phyloP scores from a whole-genome alignment of 2,113 vertebrate genomes.

The Pseudopodoces humilis region DNA sequence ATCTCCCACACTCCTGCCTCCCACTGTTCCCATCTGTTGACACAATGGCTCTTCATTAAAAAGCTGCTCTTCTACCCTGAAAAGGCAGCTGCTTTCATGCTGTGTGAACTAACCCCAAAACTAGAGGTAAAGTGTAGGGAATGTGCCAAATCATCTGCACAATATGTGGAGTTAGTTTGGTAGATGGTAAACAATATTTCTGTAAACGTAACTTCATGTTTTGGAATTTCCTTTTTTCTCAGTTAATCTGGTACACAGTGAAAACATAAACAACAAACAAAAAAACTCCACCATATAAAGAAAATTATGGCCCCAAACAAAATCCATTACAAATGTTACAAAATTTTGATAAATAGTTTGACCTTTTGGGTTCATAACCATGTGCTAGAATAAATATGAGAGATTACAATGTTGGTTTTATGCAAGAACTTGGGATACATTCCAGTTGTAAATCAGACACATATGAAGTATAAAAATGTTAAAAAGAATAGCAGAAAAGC shows the following conservation, averaged over 20 bases:
- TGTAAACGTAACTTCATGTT: background rate
- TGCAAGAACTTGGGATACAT: background rate
- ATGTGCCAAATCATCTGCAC: background rate
- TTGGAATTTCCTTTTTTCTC: background rate
- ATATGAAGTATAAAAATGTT: background rate
- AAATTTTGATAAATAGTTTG: background rate
- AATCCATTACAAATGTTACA: background rate
- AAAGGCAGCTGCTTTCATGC: background rate
- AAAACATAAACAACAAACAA: background rate
- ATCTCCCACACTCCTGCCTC: background rate
- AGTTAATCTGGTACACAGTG: background rate
- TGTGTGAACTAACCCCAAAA: background rate
- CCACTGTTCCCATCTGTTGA: background rate
- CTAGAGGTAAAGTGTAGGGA: background rate
- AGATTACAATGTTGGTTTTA: background rate
- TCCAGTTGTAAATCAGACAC: background rate
- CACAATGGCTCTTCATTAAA: background rate
- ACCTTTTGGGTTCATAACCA: background rate
- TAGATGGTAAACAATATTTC: background rate
- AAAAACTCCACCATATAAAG: rapidly evolving
- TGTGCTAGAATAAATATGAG: background rate
- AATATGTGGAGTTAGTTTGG: background rate
- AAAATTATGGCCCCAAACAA: background rate
- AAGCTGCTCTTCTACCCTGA: background rate
- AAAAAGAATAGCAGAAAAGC: background rate